Evolutionary conservation across 2,888 invertebrate species (phyloP).

Genomic region (Conistra vaccinii): DNA sequence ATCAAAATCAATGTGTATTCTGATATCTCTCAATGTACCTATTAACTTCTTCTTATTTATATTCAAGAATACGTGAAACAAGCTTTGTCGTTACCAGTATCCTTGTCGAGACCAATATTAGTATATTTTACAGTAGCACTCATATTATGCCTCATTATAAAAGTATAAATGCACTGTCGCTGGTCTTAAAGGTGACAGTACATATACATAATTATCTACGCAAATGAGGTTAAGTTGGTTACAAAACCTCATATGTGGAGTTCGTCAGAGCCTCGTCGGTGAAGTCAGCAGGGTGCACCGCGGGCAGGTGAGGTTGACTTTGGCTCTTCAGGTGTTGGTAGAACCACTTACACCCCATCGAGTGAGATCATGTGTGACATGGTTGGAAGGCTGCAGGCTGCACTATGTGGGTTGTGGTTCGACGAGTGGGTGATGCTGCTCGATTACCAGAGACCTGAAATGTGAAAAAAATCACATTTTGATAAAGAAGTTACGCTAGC

Average conservation of each 20-base stretch:
- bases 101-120: background rate
- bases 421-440: no score
- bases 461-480: no score
- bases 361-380: background rate
- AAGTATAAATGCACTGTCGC: background rate
- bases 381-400: background rate
- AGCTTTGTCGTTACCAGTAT: background rate
- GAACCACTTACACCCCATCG: conserved; percentile 42
- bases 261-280: conserved; percentile 38
- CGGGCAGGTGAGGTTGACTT: conserved; percentile 47
- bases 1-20: background rate
- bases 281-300: conserved; percentile 33
- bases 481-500: background rate
- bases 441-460: background rate
- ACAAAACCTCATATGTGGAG: conserved; percentile 1
- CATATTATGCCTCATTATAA: background rate
- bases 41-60: background rate
- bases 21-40: background rate
- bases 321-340: conserved; percentile 23
- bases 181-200: background rate
- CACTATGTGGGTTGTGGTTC: background rate
- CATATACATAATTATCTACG: background rate
- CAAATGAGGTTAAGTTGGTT: background rate
- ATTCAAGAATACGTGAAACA: conserved; percentile 6
- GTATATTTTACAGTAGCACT: background rate